Conservation (phyloP, 2,797 vertebrate genomes). For the Carapus acus region DNA sequence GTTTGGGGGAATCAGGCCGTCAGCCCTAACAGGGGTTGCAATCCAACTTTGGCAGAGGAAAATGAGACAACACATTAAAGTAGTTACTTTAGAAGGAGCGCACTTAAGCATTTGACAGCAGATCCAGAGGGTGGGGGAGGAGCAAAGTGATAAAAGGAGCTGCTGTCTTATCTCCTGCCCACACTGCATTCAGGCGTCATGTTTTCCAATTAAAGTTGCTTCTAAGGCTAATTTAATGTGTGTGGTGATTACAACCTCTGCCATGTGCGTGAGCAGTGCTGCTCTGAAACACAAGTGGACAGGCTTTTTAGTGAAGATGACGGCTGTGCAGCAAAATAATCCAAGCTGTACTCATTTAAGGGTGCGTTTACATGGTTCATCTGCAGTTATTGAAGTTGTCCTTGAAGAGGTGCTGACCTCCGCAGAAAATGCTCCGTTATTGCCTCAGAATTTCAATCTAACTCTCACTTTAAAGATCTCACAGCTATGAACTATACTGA, state of each 20-base stretch:
- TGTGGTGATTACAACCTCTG: not conserved
- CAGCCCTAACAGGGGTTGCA: constrained; percentile 35
- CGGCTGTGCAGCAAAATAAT: too few relatives aligned
- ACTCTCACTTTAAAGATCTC: too few relatives aligned
- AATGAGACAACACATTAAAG: constrained; percentile 22
- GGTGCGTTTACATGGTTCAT: too few relatives aligned
- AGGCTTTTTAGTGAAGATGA: too few relatives aligned
- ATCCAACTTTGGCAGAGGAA: constrained; percentile 24
- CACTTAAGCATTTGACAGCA: not conserved
- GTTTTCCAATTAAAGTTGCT: constrained; percentile 1
- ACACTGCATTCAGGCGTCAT: not conserved
- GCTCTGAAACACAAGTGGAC: not conserved
- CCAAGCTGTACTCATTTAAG: too few relatives aligned
- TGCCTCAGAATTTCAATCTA: too few relatives aligned
- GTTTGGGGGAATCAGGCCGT: constrained; percentile 12
- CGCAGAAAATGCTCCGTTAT: too few relatives aligned
- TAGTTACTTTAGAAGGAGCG: constrained; percentile 2
- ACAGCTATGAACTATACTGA: too few relatives aligned
- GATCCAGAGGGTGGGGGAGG: not conserved
- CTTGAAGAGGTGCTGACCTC: too few relatives aligned
- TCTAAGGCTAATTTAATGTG: not conserved
- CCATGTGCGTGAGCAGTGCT: not conserved
- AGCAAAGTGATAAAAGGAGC: not conserved
- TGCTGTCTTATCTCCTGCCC: not conserved
- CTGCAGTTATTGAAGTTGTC: too few relatives aligned